Conservation (phyloP, 1,140 invertebrate species). For the Zaprionus nigranus region DNA sequence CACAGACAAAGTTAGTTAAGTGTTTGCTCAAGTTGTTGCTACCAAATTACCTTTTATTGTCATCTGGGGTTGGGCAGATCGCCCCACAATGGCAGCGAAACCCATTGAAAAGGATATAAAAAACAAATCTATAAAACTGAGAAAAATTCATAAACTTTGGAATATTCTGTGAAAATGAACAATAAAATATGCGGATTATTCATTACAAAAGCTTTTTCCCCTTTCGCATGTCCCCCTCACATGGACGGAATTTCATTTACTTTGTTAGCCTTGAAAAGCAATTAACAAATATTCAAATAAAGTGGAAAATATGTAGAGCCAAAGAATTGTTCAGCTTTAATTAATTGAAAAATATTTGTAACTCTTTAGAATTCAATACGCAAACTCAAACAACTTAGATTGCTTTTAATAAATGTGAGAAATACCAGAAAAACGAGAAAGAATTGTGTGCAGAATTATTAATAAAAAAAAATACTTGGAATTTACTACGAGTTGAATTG, state of each 20-base stretch:
- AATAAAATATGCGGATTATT: constrained; percentile 33
- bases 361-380: neutral
- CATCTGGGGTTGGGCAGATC: constrained; percentile 39
- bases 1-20: constrained; percentile 68
- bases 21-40: constrained; percentile 76
- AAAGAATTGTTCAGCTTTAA: neutral
- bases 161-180: constrained; percentile 19
- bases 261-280: neutral
- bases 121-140: constrained; percentile 17
- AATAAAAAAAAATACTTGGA: no score
- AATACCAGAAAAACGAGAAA: no score
- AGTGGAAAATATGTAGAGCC: neutral
- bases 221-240: constrained; percentile 6
- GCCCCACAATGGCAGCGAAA: constrained; percentile 31
- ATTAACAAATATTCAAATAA: neutral
- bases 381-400: neutral
- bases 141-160: constrained; percentile 25
- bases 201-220: neutral
- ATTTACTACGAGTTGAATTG: no score
- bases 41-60: constrained; percentile 79
- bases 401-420: neutral
- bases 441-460: no score
- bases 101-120: constrained; percentile 18
- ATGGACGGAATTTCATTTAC: neutral
- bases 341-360: neutral